A percentile compares a stretch with the other conserved stretches of the same genome.
These are phyloP conservation scores for Bradynema listronoti DNA, from an alignment of 1,140 invertebrate genomes.

Conservation along the genomic window DNA sequence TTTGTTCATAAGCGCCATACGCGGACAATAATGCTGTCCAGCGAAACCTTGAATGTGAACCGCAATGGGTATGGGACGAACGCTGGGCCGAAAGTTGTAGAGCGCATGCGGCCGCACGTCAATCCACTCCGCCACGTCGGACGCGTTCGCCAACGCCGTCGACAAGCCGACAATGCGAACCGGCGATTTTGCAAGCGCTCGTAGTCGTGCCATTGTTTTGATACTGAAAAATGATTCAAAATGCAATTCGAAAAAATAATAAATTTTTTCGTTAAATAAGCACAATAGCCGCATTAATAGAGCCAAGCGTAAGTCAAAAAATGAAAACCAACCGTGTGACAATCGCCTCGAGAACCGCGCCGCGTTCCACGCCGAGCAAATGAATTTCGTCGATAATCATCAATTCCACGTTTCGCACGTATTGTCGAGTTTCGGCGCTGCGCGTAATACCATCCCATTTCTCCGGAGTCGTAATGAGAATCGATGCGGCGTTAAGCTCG, in stretches of 20 bases:
- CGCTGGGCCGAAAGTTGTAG: conserved; percentile 94
- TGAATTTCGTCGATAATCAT: conserved; percentile 99
- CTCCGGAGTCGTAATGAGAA: conserved; percentile 97
- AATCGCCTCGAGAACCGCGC: conserved; percentile 68
- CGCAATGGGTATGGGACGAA: conserved; percentile 90
- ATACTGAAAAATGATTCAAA: conserved; percentile 67
- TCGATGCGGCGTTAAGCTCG: conserved; percentile 73
- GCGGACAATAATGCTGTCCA: conserved; percentile 94
- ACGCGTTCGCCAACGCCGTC: conserved; percentile 92
- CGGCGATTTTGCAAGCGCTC: conserved; percentile 64
- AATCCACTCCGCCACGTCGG: conserved; percentile 92
- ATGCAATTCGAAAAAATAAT: background rate
- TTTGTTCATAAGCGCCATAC: conserved; percentile 99
- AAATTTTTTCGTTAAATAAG: conserved; percentile 3
- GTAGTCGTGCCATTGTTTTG: conserved; percentile 46
- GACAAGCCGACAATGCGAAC: conserved; percentile 87
- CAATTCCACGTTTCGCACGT: conserved; percentile 81
- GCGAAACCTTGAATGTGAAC: conserved; percentile 87
- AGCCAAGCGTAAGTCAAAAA: conserved; percentile 2
- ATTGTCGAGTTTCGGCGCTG: conserved; percentile 90
- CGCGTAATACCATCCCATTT: conserved; percentile 98
- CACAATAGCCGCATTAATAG: too few relatives aligned
- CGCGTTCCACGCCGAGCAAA: conserved; percentile 71
- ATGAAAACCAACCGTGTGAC: conserved; percentile 69
- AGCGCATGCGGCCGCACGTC: conserved; percentile 70